These are phyloP conservation scores for Stenoptilia bipunctidactyla DNA, from an alignment of 2,888 invertebrate species.

Conservation along the genomic window DNA sequence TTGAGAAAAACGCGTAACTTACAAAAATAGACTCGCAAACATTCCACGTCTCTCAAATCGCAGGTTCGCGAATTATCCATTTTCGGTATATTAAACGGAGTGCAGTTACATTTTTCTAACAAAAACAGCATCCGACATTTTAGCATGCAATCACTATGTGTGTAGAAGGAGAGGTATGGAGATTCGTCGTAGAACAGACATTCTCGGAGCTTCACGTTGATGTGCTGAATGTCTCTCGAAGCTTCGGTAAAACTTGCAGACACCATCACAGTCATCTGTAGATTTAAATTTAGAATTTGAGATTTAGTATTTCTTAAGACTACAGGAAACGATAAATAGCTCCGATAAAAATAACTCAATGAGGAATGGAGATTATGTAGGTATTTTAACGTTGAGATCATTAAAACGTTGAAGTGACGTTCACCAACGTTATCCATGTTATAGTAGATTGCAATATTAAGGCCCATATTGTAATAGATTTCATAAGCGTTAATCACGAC, in stretches of 20 bases:
- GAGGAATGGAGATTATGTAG: too few relatives aligned
- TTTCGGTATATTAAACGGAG: conserved; percentile 69
- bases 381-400: too few relatives aligned
- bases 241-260: conserved; percentile 54
- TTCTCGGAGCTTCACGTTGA: conserved; percentile 48
- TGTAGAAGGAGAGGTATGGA: conserved; percentile 53
- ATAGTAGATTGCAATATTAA: too few relatives aligned
- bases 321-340: too few relatives aligned
- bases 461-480: too few relatives aligned
- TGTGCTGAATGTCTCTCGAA: conserved; percentile 53
- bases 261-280: conserved; percentile 55
- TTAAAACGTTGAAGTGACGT: too few relatives aligned
- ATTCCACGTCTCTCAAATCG: conserved; percentile 60
- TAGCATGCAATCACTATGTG: conserved; percentile 71
- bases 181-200: conserved; percentile 73
- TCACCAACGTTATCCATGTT: too few relatives aligned
- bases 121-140: conserved; percentile 69
- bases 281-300: too few relatives aligned
- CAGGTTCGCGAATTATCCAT: conserved; percentile 46
- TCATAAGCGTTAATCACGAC: too few relatives aligned
- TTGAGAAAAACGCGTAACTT: too few relatives aligned
- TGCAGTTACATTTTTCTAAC: conserved; percentile 61
- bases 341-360: too few relatives aligned
- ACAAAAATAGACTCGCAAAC: conserved; percentile 57
- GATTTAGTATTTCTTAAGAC: too few relatives aligned